Percentiles rank a stretch among this genome's conserved stretches.
These are phyloP conservation scores for Echiichthys vipera DNA, from an alignment of 2,797 vertebrate genomes.

Conservation along the genomic window DNA sequence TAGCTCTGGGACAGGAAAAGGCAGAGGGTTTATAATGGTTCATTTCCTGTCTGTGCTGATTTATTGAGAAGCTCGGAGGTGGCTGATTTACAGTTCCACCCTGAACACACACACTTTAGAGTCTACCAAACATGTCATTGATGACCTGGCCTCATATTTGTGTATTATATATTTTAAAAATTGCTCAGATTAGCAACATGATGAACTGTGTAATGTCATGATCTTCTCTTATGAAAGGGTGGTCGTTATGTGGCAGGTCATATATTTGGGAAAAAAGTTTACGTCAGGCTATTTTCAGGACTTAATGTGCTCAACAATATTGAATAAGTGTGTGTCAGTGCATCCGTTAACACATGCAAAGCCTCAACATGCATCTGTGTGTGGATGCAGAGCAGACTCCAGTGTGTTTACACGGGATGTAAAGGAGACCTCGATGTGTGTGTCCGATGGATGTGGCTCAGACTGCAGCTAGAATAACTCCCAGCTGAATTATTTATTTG, in stretches of 20 bases:
- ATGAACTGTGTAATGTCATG: no score
- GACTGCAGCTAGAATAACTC: conserved; percentile 61
- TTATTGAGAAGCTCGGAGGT: conserved; percentile 12
- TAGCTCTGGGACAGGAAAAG: conserved; percentile 56
- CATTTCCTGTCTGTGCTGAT: conserved; percentile 47
- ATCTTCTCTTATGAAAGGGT: no score
- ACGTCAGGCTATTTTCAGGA: no score
- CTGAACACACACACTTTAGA: background rate
- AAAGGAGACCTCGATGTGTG: conserved; percentile 32
- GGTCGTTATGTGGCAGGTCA: no score
- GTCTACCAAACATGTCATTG: background rate
- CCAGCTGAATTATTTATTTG: conserved; percentile 40
- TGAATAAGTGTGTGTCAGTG: background rate
- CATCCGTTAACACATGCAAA: background rate
- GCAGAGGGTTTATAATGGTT: conserved; percentile 47
- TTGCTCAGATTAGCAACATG: no score
- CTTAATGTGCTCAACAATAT: no score
- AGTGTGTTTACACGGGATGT: conserved; percentile 38
- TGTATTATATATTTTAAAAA: no score
- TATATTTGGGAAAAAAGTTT: no score
- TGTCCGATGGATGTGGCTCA: conserved; percentile 55
- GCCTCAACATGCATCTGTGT: background rate
- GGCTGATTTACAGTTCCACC: background rate
- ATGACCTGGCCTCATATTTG: no score
- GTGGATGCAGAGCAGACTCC: conserved; percentile 49